Evolutionary conservation across 2,113 vertebrate species (phyloP).

Genomic region (Todiramphus chloris): DNA sequence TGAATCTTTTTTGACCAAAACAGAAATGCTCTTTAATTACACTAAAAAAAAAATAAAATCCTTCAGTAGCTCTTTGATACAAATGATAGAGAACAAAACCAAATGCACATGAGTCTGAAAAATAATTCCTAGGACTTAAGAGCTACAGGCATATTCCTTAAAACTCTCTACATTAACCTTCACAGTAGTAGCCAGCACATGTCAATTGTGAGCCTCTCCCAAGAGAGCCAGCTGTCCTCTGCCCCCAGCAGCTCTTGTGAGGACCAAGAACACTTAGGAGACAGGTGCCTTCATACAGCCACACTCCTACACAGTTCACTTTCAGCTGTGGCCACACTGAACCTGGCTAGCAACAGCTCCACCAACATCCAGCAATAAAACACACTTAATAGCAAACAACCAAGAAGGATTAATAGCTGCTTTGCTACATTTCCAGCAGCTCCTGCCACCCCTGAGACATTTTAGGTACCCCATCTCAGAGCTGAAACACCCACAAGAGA

Average conservation of each 20-base stretch:
- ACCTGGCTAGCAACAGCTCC: neutral
- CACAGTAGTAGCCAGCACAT: fast-evolving
- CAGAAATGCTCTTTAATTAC: neutral
- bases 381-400: fast-evolving
- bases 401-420: neutral
- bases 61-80: neutral
- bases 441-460: neutral
- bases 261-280: fast-evolving
- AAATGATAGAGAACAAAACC: fast-evolving
- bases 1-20: fast-evolving
- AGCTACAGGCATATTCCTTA: neutral
- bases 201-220: fast-evolving
- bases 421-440: neutral
- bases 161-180: neutral
- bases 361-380: neutral
- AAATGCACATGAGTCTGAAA: neutral
- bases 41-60: neutral
- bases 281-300: fast-evolving
- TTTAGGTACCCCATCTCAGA: neutral
- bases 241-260: neutral
- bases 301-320: fast-evolving
- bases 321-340: fast-evolving
- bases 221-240: fast-evolving
- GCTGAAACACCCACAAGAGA: neutral
- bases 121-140: neutral